Evolutionary conservation across 2,888 invertebrate species (phyloP), one percentile per base, ranked within the genome.

Genomic region (Drosophila mulleri): DNA sequence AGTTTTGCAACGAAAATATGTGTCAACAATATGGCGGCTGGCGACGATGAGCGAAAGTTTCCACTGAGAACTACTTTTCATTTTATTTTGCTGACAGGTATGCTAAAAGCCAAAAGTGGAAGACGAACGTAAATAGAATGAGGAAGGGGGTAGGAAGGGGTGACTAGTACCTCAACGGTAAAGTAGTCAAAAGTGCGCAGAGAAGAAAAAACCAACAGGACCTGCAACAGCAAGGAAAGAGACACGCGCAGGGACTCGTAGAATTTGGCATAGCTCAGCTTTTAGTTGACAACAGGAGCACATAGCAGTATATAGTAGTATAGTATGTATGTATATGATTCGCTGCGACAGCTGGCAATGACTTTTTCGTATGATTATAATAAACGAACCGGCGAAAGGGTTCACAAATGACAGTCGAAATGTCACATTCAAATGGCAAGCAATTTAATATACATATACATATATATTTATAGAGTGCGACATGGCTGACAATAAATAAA

Each of bases 31-130:
- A 87, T 80, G 72, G 82, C 75, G 70, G 44, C 67, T 35, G 79
- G 69, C 78, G 72, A 76, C 72, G 82, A 80, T 78, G 82, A 86
- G 84, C 84, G 82, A 90, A 89, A 90, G 89, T 90, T 90, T 87
- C 69, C 84, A 73, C 74, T 80, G 75, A 80, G 54, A 89, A 80
- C 87, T 90, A 84, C 78, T 90, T 90, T 90, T 83, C 88, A 89
- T 87, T 87, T 88, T 83, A 87, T 83, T 80, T 71, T 70, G 76
- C 81, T 88, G 88, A 88, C 88, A 88, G 89, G 88, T 90, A 88
- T 80, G 89, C 84, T 86, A 83, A 88, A 78, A 87, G 87, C 86
- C 71, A 89, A 89, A 81, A 78, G 48, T 1, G 48, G 48, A 32
- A 83, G 74, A 69, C 66, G 59, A 47, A 29, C 37, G 45, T 26